Conservation (phyloP, 2,797 vertebrate genomes). For the Poecile montanus region DNA sequence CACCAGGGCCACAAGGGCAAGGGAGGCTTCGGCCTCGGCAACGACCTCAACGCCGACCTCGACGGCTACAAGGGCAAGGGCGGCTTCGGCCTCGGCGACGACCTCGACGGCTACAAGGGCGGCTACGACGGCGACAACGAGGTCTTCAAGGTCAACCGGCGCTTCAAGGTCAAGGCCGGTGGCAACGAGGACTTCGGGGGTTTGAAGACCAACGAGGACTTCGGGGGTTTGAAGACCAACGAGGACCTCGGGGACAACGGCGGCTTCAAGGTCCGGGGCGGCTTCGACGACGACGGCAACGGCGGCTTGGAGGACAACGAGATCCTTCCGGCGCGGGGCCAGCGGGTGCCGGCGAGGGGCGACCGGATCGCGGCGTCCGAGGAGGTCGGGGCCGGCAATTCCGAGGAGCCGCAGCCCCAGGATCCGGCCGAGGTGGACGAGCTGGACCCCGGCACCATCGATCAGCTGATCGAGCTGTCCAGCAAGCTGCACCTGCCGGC, state of each 20-base stretch:
- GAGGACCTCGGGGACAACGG: fast-evolving
- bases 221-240: neutral
- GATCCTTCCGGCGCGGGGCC: neutral
- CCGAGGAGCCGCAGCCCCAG: fast-evolving
- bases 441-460: neutral
- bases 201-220: neutral
- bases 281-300: neutral
- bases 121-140: neutral
- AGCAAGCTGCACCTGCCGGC: neutral
- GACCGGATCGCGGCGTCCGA: fast-evolving
- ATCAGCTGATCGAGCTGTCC: neutral
- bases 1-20: neutral
- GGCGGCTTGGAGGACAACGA: neutral
- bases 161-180: neutral
- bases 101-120: neutral
- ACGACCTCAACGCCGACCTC: neutral
- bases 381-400: neutral
- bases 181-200: too few relatives aligned
- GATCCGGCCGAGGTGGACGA: neutral
- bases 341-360: neutral
- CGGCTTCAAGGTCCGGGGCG: too few relatives aligned
- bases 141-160: neutral
- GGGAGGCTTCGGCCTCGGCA: neutral
- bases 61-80: neutral
- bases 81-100: too few relatives aligned